These are phyloP conservation scores for Acleris holmiana DNA, from an alignment of 2,888 invertebrate species.

Conservation along the genomic window DNA sequence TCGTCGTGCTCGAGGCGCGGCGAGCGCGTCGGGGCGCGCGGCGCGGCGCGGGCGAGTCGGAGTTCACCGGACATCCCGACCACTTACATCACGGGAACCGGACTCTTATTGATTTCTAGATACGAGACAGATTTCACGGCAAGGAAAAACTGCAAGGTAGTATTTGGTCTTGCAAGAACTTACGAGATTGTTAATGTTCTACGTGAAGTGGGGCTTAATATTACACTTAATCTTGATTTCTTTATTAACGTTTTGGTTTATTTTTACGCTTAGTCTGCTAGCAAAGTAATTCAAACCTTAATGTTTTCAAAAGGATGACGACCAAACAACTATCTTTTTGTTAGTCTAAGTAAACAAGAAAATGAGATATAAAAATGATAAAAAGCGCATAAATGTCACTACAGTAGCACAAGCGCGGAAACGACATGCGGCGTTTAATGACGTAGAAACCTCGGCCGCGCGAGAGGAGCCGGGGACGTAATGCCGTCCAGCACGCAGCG, in stretches of 20 bases:
- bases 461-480: slow-evolving; percentile 51
- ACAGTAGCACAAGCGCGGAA: slow-evolving; percentile 61
- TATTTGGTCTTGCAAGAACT: no score
- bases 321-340: neutral
- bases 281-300: slow-evolving; percentile 1
- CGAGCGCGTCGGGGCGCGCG: slow-evolving; percentile 61
- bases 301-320: neutral
- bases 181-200: no score
- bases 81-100: neutral
- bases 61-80: slow-evolving; percentile 25
- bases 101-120: slow-evolving; percentile 3
- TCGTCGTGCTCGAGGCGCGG: slow-evolving; percentile 77
- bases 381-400: slow-evolving; percentile 65
- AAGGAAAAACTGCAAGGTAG: neutral
- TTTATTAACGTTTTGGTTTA: no score
- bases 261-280: neutral
- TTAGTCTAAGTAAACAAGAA: slow-evolving; percentile 22
- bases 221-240: no score
- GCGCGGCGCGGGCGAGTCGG: slow-evolving; percentile 39
- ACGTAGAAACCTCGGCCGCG: slow-evolving; percentile 62
- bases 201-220: no score
- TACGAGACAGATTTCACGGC: neutral
- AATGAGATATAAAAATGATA: slow-evolving; percentile 31
- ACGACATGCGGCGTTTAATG: slow-evolving; percentile 66
- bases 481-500: slow-evolving; percentile 28